Evolutionary conservation across 2,113 vertebrate species (phyloP), one percentile per base, ranked within the genome.

Genomic region (Cyphomyrus plagiostoma): DNA sequence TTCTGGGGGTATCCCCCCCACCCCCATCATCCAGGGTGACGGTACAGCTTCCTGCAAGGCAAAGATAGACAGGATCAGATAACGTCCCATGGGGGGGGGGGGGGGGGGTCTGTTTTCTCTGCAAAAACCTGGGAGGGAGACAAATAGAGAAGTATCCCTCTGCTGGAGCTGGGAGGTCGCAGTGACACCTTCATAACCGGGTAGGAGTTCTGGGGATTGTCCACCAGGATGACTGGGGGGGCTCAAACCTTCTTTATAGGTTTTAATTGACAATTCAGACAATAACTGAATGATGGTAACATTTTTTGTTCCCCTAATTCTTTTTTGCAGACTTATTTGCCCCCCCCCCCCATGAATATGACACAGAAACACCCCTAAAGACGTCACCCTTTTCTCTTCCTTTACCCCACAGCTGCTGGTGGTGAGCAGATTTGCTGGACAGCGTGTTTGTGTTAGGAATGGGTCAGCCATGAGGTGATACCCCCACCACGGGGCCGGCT

Each of bases 1-100:
- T 85, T 96, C 94, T 93, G 77, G 94, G 93, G 90, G 74, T 23
- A 30, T 13, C 66, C 66, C 26, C 80, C 82, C 21, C 46, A 93
- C 26, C 23, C 95, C 93, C 91, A 93, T 88, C 39, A 91, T 91
- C 91, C 91, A 95, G 91, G 92, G 93, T 93, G 96, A 92, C 93
- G 94, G 48, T 92, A 93, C 93, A 92, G 94, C 93, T 91, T 92
- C 90, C 95, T 91, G 95, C 94, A 95, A 95, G 94, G 95, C 92
- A 93, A 90, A 50, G 88, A 91, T 42, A 89, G 11, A 90, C 46
- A 74, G 48, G 66, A 89, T 88, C 85, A 90, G 77, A 56, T 83
- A 88, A 66, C 11, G 23, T 17, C 39, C 21, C 19, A 9, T 45
- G 39, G n/a, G 26, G 11, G 50, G 0, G n/a, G 30, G 0, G 0